These are phyloP conservation scores for Labrus mixtus DNA, from an alignment of 2,113 vertebrate species.

Conservation along the genomic window DNA sequence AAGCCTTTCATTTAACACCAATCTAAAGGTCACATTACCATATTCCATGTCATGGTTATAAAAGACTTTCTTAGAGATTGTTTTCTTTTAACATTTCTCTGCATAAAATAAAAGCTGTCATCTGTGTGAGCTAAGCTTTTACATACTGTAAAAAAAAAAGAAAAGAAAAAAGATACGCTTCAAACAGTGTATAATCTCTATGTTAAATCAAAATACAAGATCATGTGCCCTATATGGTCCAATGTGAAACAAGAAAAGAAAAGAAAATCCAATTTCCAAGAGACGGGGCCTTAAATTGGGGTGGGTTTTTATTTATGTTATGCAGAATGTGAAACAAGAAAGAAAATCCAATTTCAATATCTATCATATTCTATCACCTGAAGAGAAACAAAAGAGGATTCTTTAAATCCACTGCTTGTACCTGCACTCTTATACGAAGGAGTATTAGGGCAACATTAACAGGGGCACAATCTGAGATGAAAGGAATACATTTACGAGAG, in stretches of 20 bases:
- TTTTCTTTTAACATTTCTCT: neutral
- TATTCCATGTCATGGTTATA: neutral
- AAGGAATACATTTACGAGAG: too few species aligned
- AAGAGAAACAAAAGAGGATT: too few species aligned
- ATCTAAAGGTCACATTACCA: neutral
- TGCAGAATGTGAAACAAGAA: neutral
- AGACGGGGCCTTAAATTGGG: too few species aligned
- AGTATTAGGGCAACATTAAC: too few species aligned
- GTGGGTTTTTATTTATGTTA: too few species aligned
- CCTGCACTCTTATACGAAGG: too few species aligned
- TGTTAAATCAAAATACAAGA: neutral
- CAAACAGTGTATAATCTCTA: conserved; percentile 16
- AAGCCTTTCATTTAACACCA: neutral
- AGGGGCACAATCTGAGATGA: too few species aligned
- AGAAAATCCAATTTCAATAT: too few species aligned
- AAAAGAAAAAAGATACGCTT: neutral
- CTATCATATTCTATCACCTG: too few species aligned
- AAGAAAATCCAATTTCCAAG: too few species aligned
- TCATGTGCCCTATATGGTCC: neutral
- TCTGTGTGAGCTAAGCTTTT: neutral
- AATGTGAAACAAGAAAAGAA: neutral
- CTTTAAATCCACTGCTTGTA: too few species aligned
- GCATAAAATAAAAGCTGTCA: neutral
- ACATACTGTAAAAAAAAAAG: neutral
- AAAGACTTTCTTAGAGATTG: neutral